Base-by-base conservation (phyloP, 1,140 invertebrate species). In the Coelopa frigida region DNA sequence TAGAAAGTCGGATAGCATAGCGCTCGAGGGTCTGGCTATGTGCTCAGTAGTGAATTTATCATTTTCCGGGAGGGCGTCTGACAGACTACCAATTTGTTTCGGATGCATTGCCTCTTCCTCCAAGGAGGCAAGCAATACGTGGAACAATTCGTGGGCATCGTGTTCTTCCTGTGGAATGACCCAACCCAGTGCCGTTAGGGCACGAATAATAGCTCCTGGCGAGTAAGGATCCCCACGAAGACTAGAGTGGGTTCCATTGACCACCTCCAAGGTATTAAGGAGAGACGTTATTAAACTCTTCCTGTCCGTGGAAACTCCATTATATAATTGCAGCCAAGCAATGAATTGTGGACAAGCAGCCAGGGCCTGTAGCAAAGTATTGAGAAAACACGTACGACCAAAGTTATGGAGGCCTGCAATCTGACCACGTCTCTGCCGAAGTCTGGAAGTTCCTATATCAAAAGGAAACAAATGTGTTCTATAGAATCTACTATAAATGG, bases 101-200 rank as follows among this genome's bases (percentile, higher is more conserved):
- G 73, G 71, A 42, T 79, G 73, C 20, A 55, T 56, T 12, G 81
- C 78, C 72, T 95, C 90, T 70, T 90, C 84, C 69, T 92, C 88
- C 15, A 95, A 72, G 22, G 89, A 90, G 21, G 85, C 80, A 10
- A 92, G 75, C 52, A 96, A 66, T 11, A 91, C 82, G 73, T 93
- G 88, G 49, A 94, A 84, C 36, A 94, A 66, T 68, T 96, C 91
- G 70, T 94, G 90, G 15, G 89, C 87, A 75, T 96, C 92, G 73
- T 94, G 90, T 72, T 96, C 87, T 52, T 90, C 89, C 50, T 84
- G 79, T 0, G 85, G 81, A 43, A 94, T 89, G 36, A 87, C 81
- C 90, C 90, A 94, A 11, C 85, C 79, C 7, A 85, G 72, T 2
- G 78, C 71, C 46, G 81, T 76, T 0, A 95, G 64, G 0, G 86